A percentile compares a stretch with the other conserved stretches of the same genome.
phyloP scores from a whole-genome alignment of 2,113 vertebrate species.

The Nesoenas mayeri region DNA sequence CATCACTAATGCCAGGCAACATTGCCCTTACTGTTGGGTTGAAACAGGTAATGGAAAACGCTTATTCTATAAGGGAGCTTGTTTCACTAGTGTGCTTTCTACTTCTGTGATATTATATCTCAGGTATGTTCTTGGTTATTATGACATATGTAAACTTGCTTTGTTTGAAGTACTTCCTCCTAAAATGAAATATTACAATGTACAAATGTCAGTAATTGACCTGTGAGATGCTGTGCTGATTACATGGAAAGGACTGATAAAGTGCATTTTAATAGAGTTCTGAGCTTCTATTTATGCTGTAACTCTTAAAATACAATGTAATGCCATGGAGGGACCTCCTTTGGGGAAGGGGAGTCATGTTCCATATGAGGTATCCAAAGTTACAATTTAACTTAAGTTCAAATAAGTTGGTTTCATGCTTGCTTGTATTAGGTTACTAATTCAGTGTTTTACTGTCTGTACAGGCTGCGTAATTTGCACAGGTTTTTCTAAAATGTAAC shows the following conservation, averaged over 20 bases:
- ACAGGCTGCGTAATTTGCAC: not conserved
- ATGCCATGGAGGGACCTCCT: not conserved
- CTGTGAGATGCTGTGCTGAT: not conserved
- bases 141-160: not conserved
- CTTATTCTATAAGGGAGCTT: not conserved
- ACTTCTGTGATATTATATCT: not conserved
- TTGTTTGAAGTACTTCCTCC: constrained; percentile 7
- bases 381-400: not conserved
- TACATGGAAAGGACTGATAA: not conserved
- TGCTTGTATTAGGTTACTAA: not conserved
- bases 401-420: not conserved
- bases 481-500: not conserved
- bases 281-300: not conserved
- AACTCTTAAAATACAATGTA: not conserved
- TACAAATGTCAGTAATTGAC: not conserved
- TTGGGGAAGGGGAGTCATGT: not conserved
- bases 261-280: not conserved
- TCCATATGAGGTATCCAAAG: not conserved
- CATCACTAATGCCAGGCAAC: constrained; percentile 89
- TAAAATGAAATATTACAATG: not conserved
- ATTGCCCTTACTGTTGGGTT: constrained; percentile 94
- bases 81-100: not conserved
- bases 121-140: not conserved
- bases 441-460: not conserved
- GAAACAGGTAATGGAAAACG: constrained; percentile 84